These are phyloP conservation scores for human DNA, from an alignment of 2,113 vertebrate genomes.

Conservation along the genomic window GRCh38 chr12:66376001-66376500, in stretches of 20 bases:
- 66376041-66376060: constrained; percentile 28
- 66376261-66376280: constrained; percentile 80
- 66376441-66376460: constrained; percentile 71
- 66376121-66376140: constrained; percentile 81
- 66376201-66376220: constrained; percentile 82
- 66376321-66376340: constrained; percentile 86
- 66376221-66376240: constrained; percentile 79
- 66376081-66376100: constrained; percentile 34
- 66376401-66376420: constrained; percentile 85
- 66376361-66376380: constrained; percentile 85
- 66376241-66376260: constrained; percentile 82
- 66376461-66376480: constrained; percentile 69
- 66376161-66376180: constrained; percentile 75
- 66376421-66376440: constrained; percentile 88
- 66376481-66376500: constrained; percentile 72
- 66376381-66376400: constrained; percentile 81
- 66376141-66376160: constrained; percentile 73
- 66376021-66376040: constrained; percentile 19
- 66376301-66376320: constrained; percentile 80
- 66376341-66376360: constrained; percentile 81
- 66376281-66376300: constrained; percentile 78
- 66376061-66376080: constrained; percentile 33
- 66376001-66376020: constrained; percentile 64
- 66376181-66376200: constrained; percentile 69
- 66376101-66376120: constrained; percentile 80